Evolutionary conservation across 2,113 vertebrate species (phyloP), one percentile per base, ranked within the genome.

Genomic region (Sphaerodactylus townsendi): DNA sequence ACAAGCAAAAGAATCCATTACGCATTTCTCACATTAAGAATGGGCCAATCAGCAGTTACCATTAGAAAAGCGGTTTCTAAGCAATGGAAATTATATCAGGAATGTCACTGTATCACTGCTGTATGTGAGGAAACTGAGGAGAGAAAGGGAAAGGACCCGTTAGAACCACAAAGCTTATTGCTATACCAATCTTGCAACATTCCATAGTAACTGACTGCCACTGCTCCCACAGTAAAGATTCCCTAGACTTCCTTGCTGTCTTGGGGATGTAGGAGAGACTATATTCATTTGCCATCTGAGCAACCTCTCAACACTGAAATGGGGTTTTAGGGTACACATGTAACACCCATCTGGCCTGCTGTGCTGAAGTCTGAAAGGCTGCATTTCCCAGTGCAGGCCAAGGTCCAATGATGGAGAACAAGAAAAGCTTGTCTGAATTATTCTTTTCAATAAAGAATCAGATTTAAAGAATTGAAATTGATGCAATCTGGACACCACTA

Each of bases 1-100:
- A 79, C 3, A 75, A 9, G 44, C 11, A 88, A 92, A 89, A 87
- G 50, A 78, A 91, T 23, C n/a, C 33, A 30, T 56, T 19, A 3
- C 87, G 77, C 23, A 46, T 48, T 25, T 4, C 1, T 68, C 28
- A 66, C 69, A 6, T 35, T 39, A 74, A n/a, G 28, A 39, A 37
- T 35, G 70, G 41, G 33, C 4, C 48, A 33, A 59, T 53, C 3
- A 70, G 2, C 41, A 0, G 2, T 86, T 46, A 19, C 7, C 3
- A 15, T 69, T 75, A 39, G 30, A n/a, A 25, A 62, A 25, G 25
- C 30, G 15, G 11, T 35, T 69, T 37, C 35, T 69, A 35, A 37
- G 33, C 35, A 37, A 11, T 44, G 39, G n/a, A 75, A 66, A 21
- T 68, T 66, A 33, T 35, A 37, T 28, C 64, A 41, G 56, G 30